A percentile compares a stretch with the other conserved stretches of the same genome.
These are phyloP conservation scores for Dascillus cervinus DNA, from an alignment of 2,888 invertebrate species.

Conservation along the genomic window DNA sequence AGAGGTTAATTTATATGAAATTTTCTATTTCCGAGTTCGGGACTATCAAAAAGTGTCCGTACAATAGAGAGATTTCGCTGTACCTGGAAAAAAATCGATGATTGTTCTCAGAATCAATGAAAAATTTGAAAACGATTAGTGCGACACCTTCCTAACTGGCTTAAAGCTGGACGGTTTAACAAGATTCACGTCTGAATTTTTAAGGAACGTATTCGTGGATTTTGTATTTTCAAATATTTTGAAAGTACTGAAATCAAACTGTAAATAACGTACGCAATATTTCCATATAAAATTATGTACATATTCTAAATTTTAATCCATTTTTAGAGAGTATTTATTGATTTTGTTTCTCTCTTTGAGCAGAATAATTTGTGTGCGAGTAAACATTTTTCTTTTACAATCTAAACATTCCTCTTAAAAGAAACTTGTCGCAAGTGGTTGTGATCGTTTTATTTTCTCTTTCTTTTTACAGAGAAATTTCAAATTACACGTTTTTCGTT, in stretches of 20 bases:
- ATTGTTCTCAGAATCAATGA: no score
- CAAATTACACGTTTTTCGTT: no score
- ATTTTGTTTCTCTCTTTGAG: slow-evolving; percentile 17
- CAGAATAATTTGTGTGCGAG: slow-evolving; percentile 12
- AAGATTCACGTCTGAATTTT: slow-evolving; percentile 10
- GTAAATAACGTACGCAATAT: slow-evolving; percentile 35
- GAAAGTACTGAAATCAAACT: slow-evolving; percentile 37
- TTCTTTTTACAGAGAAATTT: no score
- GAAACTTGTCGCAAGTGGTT: no score
- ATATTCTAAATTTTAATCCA: slow-evolving; percentile 20
- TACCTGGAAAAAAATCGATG: no score
- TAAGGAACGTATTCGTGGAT: slow-evolving; percentile 20
- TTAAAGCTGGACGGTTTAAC: slow-evolving; percentile 1
- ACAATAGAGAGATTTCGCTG: no score
- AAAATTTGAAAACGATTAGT: background rate
- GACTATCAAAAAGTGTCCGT: no score
- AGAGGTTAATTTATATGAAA: no score
- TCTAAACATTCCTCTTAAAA: no score
- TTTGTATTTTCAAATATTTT: slow-evolving; percentile 35
- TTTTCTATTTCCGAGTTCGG: no score
- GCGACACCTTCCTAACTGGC: slow-evolving; percentile 1
- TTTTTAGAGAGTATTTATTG: slow-evolving; percentile 23
- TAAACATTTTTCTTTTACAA: slow-evolving; percentile 1
- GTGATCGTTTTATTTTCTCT: slow-evolving; percentile 21
- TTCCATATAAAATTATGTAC: slow-evolving; percentile 29